Conservation (phyloP, 1,140 invertebrate species). For the Pseudomyrmex pallidus region DNA sequence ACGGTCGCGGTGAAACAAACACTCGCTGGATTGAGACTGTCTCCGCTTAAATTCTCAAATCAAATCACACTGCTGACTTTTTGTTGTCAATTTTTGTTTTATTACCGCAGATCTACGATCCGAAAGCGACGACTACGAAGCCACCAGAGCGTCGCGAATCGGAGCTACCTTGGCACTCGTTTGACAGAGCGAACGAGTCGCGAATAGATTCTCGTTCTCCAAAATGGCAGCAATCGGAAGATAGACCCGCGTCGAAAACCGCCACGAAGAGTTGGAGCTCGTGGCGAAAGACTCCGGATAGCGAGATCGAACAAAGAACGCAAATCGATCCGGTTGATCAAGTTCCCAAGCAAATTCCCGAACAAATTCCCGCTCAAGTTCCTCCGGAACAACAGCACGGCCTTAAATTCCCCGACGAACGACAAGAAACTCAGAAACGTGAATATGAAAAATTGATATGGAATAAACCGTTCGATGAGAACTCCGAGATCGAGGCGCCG, state of each 20-base stretch:
- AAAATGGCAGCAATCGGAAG: constrained; percentile 43
- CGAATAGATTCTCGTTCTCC: constrained; percentile 48
- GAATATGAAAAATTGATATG: not conserved
- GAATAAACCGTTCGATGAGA: too few relatives aligned
- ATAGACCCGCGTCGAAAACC: not conserved
- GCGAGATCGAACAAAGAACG: constrained; percentile 66
- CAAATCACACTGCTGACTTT: too few relatives aligned
- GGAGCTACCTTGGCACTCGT: constrained; percentile 74
- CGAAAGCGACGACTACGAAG: constrained; percentile 77
- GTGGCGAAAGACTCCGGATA: constrained; percentile 56
- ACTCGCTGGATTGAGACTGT: too few relatives aligned
- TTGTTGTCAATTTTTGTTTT: not conserved
- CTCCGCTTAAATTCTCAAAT: too few relatives aligned
- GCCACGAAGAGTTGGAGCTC: constrained; percentile 55
- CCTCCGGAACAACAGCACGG: not conserved
- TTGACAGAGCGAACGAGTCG: constrained; percentile 32
- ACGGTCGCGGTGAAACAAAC: too few relatives aligned
- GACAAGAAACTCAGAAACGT: too few relatives aligned
- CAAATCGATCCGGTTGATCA: constrained; percentile 26
- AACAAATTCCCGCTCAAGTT: constrained; percentile 8
- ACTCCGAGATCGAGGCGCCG: too few relatives aligned
- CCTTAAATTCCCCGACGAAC: not conserved
- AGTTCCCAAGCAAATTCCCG: not conserved
- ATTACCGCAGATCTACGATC: constrained; percentile 78
- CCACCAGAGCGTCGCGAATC: constrained; percentile 75